Percentiles rank a stretch among this genome's conserved stretches.
These are phyloP conservation scores for Erythrocebus patas DNA, from an alignment of 2,113 vertebrate species.

Conservation along the genomic window DNA sequence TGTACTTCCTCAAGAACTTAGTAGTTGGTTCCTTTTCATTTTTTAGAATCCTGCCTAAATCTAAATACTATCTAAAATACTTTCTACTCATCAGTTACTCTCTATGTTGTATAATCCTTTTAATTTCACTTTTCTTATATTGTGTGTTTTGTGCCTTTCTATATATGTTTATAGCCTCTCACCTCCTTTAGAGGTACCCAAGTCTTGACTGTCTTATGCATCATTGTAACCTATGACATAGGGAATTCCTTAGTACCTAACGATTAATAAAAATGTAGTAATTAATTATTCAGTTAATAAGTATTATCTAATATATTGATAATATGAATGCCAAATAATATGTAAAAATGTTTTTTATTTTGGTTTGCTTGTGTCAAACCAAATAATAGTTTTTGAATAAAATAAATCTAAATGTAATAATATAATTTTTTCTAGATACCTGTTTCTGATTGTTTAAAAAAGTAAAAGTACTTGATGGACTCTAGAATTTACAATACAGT, in stretches of 20 bases:
- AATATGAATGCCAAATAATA: neutral
- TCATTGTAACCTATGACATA: neutral
- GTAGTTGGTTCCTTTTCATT: neutral
- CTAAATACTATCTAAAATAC: neutral
- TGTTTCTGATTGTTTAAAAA: neutral
- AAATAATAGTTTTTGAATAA: neutral
- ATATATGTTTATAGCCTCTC: neutral
- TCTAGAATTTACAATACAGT: neutral
- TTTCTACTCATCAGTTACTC: neutral
- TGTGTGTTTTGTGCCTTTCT: neutral
- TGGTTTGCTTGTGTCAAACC: neutral
- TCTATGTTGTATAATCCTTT: neutral
- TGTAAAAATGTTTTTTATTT: neutral
- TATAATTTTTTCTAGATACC: neutral
- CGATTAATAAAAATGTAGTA: neutral
- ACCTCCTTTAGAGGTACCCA: neutral
- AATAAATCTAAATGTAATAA: neutral
- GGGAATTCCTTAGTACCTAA: neutral
- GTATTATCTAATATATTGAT: neutral
- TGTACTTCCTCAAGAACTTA: neutral
- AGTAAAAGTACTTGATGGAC: neutral
- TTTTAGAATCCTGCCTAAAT: neutral
- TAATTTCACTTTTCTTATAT: neutral
- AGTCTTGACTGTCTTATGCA: neutral
- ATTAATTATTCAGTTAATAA: neutral